Percentiles rank a stretch among this genome's conserved stretches.
Evolutionary conservation across 2,888 invertebrate genomes (phyloP).

Genomic region (Gastrophysa polygoni): DNA sequence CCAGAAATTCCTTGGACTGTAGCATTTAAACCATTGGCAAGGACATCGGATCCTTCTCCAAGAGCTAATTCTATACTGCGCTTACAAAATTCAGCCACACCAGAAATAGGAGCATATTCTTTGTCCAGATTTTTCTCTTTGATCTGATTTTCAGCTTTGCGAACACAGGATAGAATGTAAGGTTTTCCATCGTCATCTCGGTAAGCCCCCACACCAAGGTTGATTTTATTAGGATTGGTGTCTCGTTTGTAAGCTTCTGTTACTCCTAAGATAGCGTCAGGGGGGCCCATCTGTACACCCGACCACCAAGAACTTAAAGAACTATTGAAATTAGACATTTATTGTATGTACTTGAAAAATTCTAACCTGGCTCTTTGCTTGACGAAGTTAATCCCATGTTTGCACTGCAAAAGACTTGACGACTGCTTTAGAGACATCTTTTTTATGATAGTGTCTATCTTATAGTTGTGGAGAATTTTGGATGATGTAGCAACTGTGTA

Average conservation of each 20-base stretch:
- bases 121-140: conserved; percentile 77
- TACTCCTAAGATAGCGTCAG: conserved; percentile 96
- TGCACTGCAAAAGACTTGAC: conserved; percentile 38
- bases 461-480: too few relatives aligned
- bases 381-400: conserved; percentile 40
- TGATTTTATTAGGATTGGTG: conserved; percentile 90
- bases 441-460: too few relatives aligned
- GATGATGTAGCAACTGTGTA: too few relatives aligned
- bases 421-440: conserved; percentile 44
- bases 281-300: conserved; percentile 94
- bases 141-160: conserved; percentile 81
- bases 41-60: conserved; percentile 73
- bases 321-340: too few relatives aligned
- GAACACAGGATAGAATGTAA: conserved; percentile 88
- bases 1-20: conserved; percentile 93
- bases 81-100: conserved; percentile 82
- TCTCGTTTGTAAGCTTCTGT: conserved; percentile 96
- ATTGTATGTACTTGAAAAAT: not conserved
- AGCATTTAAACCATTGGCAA: conserved; percentile 72
- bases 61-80: conserved; percentile 87
- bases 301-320: conserved; percentile 88
- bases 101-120: conserved; percentile 94
- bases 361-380: conserved; percentile 44
- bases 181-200: conserved; percentile 98
- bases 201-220: conserved; percentile 96